Percentiles rank a stretch among this genome's conserved stretches.
Evolutionary conservation across 1,140 invertebrate genomes (phyloP).

Genomic region (Nasonia giraulti): DNA sequence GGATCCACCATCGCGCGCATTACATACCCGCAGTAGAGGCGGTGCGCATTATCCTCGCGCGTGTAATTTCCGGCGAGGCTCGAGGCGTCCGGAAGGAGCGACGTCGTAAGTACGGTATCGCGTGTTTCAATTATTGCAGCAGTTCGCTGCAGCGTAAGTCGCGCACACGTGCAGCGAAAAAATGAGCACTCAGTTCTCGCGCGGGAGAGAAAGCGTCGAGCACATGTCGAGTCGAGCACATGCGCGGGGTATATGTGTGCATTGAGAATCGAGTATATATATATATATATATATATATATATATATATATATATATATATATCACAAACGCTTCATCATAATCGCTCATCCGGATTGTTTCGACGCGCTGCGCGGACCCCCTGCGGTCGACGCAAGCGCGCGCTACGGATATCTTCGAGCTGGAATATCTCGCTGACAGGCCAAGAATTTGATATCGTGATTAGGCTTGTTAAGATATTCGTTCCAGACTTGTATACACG

Average conservation of each 20-base stretch:
- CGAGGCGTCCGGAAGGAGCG: background rate
- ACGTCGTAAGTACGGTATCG: conserved; percentile 67
- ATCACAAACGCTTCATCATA: conserved; percentile 71
- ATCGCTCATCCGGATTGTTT: conserved; percentile 72
- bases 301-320: conserved; percentile 38
- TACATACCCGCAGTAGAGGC: background rate
- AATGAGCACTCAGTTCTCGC: conserved; percentile 2
- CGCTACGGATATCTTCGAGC: conserved; percentile 69
- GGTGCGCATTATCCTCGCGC: too few species aligned
- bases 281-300: conserved; percentile 46
- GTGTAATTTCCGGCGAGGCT: conserved; percentile 31
- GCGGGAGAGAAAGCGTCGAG: background rate
- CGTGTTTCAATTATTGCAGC: conserved; percentile 69
- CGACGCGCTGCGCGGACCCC: conserved; percentile 57
- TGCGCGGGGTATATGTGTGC: too few species aligned
- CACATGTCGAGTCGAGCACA: conserved; percentile 34
- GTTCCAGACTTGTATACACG: conserved; percentile 58
- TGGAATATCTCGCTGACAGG: conserved; percentile 68
- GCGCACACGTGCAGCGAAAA: background rate
- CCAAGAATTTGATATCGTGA: conserved; percentile 74
- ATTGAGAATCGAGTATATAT: background rate
- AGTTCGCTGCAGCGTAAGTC: conserved; percentile 23
- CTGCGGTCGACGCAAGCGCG: conserved; percentile 56
- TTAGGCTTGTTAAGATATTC: conserved; percentile 70
- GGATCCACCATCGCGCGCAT: background rate